These are phyloP conservation scores for Drosophila rubida DNA, from an alignment of 2,888 invertebrate genomes.

Conservation along the genomic window DNA sequence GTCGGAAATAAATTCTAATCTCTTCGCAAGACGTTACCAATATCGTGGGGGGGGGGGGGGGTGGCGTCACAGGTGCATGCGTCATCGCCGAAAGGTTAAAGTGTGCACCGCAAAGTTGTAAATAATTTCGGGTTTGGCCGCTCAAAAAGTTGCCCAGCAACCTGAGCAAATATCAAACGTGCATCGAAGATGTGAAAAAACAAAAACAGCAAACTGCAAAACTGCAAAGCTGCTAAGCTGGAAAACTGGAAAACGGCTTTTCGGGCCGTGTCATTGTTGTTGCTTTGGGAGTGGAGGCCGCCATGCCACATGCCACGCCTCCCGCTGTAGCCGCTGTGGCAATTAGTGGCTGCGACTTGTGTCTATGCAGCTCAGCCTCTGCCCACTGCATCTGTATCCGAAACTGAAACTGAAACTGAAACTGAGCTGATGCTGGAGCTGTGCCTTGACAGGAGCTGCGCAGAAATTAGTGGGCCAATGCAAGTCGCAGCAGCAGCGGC, in stretches of 20 bases:
- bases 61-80: conserved; percentile 63
- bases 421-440: conserved; percentile 2
- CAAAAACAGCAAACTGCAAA: conserved; percentile 43
- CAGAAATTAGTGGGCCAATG: conserved; percentile 52
- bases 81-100: conserved; percentile 72
- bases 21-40: conserved; percentile 32
- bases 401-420: not conserved
- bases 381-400: not conserved
- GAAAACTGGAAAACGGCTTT: no score
- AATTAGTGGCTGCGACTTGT: conserved; percentile 51
- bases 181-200: conserved; percentile 68
- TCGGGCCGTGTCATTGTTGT: not conserved
- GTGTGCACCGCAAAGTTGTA: conserved; percentile 64
- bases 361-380: not conserved
- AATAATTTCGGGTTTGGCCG: conserved; percentile 74
- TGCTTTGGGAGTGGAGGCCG: conserved; percentile 49
- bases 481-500: no score
- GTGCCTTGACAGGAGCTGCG: conserved; percentile 48
- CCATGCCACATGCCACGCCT: conserved; percentile 43
- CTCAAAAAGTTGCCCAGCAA: conserved; percentile 62
- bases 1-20: conserved; percentile 61
- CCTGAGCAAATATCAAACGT: conserved; percentile 76
- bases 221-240: no score
- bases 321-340: conserved; percentile 36
- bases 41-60: not conserved